A percentile compares a stretch with the other conserved stretches of the same genome.
Conservation (phyloP, 2,888 invertebrate genomes). For the Agonopterix subpropinquella region DNA sequence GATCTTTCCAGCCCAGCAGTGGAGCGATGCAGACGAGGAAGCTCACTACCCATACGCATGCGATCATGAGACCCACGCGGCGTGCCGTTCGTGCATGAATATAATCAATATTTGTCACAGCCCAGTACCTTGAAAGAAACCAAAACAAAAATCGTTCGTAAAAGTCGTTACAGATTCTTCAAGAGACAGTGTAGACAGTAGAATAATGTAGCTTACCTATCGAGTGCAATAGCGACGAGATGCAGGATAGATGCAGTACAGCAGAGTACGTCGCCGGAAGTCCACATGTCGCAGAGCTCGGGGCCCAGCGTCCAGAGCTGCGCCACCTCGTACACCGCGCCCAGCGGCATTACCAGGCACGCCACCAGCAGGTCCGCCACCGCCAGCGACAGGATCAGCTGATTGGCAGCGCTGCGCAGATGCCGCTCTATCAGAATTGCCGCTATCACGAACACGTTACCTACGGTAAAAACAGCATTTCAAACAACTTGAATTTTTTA, state of each 20-base stretch:
- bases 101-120: conserved; percentile 93
- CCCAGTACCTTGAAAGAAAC: conserved; percentile 82
- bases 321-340: conserved; percentile 86
- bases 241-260: conserved; percentile 90
- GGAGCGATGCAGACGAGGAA: conserved; percentile 92
- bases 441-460: conserved; percentile 96
- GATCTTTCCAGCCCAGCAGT: conserved; percentile 87
- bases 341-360: conserved; percentile 85
- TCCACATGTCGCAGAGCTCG: conserved; percentile 95
- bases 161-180: not conserved
- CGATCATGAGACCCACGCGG: conserved; percentile 87
- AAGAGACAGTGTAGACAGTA: too few species aligned
- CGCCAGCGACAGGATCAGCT: conserved; percentile 91
- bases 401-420: conserved; percentile 92
- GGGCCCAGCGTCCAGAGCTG: conserved; percentile 91
- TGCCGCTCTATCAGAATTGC: conserved; percentile 92
- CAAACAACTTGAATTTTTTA: too few species aligned
- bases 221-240: conserved; percentile 87
- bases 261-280: conserved; percentile 93
- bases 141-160: not conserved
- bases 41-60: conserved; percentile 88
- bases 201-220: conserved; percentile 74
- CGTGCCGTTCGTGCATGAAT: conserved; percentile 87
- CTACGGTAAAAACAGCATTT: conserved; percentile 66
- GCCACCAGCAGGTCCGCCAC: conserved; percentile 95